A percentile compares a stretch with the other conserved stretches of the same genome.
phyloP scores from a whole-genome alignment of 2,888 invertebrate genomes.

The Melanostoma mellinum region DNA sequence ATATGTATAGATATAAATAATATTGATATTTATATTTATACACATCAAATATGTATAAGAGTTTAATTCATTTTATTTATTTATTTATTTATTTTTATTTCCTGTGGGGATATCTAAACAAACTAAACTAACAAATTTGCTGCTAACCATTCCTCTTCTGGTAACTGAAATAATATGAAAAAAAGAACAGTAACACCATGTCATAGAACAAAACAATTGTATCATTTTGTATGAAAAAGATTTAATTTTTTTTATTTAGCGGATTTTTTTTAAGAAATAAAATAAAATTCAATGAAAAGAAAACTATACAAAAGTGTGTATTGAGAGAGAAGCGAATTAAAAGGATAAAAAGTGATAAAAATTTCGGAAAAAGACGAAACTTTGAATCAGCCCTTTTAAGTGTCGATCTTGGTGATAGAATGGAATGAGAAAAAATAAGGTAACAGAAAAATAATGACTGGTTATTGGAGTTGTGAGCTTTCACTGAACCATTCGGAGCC shows the following conservation, averaged over 20 bases:
- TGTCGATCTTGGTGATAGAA: neutral
- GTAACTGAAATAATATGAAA: constrained; percentile 85
- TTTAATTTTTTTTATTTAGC: constrained; percentile 32
- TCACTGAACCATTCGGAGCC: too few relatives aligned
- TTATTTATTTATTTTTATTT: constrained; percentile 34
- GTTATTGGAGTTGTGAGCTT: too few relatives aligned
- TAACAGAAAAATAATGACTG: too few relatives aligned
- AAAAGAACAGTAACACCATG: constrained; percentile 74
- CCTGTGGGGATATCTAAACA: constrained; percentile 56
- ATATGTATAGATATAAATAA: constrained; percentile 52
- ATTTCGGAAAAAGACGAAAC: constrained; percentile 10
- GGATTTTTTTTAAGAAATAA: constrained; percentile 29
- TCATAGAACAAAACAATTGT: constrained; percentile 52
- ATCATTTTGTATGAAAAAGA: constrained; percentile 32
- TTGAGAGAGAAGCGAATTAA: constrained; percentile 4
- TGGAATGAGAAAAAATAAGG: too few relatives aligned
- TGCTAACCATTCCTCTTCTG: constrained; percentile 94
- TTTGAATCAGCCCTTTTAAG: constrained; percentile 23
- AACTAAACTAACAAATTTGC: constrained; percentile 92
- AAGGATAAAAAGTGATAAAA: constrained; percentile 15
- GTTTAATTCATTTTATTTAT: constrained; percentile 34
- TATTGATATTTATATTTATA: constrained; percentile 49
- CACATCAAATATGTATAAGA: constrained; percentile 24
- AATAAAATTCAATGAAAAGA: constrained; percentile 4
- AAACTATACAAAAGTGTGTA: constrained; percentile 10